These are phyloP conservation scores for Tetrao urogallus DNA, from an alignment of 2,113 vertebrate species.

Conservation along the genomic window DNA sequence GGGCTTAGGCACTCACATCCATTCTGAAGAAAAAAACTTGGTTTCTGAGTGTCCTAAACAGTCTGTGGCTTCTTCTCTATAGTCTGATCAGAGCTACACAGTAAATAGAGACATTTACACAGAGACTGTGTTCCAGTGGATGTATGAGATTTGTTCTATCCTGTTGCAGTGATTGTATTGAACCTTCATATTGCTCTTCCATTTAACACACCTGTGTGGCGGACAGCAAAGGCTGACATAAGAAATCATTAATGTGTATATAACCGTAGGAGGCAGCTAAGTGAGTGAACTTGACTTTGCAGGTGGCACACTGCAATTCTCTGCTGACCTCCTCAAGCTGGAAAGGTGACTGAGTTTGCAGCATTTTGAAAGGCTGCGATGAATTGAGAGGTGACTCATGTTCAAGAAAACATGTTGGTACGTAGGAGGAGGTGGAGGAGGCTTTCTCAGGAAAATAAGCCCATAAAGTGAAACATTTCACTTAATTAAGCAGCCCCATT, in stretches of 20 bases:
- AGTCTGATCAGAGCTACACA: neutral
- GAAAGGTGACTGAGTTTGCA: neutral
- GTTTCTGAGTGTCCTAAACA: neutral
- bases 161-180: neutral
- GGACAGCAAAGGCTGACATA: neutral
- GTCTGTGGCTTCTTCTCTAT: rapidly evolving
- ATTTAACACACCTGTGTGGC: neutral
- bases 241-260: neutral
- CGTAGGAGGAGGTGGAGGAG: constrained; percentile 44
- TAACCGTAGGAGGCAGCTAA: neutral
- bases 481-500: constrained; percentile 26
- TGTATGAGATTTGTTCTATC: neutral
- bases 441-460: constrained; percentile 33
- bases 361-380: neutral
- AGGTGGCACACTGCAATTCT: neutral
- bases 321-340: neutral
- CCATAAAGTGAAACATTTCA: constrained; percentile 30
- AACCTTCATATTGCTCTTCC: neutral
- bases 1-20: neutral
- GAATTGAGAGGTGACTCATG: constrained; percentile 10
- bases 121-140: neutral
- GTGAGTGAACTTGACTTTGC: constrained; percentile 17
- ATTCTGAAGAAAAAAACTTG: neutral
- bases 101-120: neutral
- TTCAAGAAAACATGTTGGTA: neutral